These are phyloP conservation scores for Lycaena phlaeas DNA, from an alignment of 2,888 invertebrate species.

Conservation along the genomic window DNA sequence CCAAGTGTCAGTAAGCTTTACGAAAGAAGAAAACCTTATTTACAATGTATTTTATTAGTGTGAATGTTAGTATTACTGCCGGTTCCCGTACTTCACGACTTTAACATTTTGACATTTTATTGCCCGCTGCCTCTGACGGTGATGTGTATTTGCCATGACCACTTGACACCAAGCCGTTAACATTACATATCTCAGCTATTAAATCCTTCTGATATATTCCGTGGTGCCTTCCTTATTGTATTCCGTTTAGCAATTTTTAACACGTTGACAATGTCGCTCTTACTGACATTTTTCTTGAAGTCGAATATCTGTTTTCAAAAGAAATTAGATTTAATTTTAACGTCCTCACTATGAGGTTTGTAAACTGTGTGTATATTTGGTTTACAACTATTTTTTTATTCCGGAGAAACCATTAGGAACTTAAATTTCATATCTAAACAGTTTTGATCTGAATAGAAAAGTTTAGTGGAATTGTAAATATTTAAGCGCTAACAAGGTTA, in stretches of 20 bases:
- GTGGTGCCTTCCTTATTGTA: too few relatives aligned
- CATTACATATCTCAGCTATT: background rate
- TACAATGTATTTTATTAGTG: background rate
- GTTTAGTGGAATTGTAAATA: background rate
- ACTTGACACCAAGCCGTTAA: constrained; percentile 3
- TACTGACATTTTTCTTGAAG: too few relatives aligned
- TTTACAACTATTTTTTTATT: background rate
- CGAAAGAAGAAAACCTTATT: too few relatives aligned
- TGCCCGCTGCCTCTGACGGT: background rate
- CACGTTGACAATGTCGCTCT: background rate
- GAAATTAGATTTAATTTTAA: background rate
- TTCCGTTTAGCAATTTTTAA: too few relatives aligned
- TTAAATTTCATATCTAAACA: background rate
- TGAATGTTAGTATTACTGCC: constrained; percentile 26
- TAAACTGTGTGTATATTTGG: background rate
- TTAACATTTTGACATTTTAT: background rate
- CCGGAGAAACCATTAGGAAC: background rate
- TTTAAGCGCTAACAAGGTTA: background rate
- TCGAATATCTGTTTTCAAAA: too few relatives aligned
- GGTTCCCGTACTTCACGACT: constrained; percentile 24
- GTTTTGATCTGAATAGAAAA: background rate
- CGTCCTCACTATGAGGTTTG: background rate
- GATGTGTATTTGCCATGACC: background rate
- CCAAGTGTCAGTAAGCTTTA: too few relatives aligned
- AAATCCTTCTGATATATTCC: background rate